These are phyloP conservation scores for Zalophus californianus DNA, from an alignment of 2,797 vertebrate species.

Conservation along the genomic window DNA sequence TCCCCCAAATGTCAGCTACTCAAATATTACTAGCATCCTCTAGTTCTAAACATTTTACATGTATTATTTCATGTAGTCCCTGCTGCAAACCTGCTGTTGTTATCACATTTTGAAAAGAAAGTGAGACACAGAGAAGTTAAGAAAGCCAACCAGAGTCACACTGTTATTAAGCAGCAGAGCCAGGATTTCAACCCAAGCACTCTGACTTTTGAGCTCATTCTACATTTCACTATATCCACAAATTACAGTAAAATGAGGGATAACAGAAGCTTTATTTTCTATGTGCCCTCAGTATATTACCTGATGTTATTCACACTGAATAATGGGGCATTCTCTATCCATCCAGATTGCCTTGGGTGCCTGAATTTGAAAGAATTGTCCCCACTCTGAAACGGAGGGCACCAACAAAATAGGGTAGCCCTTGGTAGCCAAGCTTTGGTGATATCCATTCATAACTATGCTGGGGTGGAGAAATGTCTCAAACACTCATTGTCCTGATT, in stretches of 20 bases:
- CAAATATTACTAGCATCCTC: not conserved
- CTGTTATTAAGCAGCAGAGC: not conserved
- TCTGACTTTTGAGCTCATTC: not conserved
- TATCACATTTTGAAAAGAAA: not conserved
- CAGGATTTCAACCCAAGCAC: not conserved
- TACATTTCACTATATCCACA: no score
- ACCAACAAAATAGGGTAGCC: not conserved
- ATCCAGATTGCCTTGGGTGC: not conserved
- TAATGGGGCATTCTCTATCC: not conserved
- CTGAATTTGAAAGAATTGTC: not conserved
- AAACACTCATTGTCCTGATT: not conserved
- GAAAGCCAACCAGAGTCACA: not conserved
- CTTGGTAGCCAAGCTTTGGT: not conserved
- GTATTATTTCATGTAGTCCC: not conserved
- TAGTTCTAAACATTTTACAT: not conserved
- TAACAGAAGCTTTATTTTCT: not conserved
- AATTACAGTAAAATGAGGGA: not conserved
- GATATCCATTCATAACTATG: not conserved
- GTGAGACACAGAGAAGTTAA: not conserved
- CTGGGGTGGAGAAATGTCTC: not conserved
- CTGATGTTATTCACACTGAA: not conserved
- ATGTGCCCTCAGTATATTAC: not conserved
- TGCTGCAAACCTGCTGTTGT: not conserved
- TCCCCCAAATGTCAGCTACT: not conserved
- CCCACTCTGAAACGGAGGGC: not conserved